Percentiles rank a stretch among this genome's conserved stretches.
Conservation (phyloP, 2,797 vertebrate genomes). For the Synanceia verrucosa region DNA sequence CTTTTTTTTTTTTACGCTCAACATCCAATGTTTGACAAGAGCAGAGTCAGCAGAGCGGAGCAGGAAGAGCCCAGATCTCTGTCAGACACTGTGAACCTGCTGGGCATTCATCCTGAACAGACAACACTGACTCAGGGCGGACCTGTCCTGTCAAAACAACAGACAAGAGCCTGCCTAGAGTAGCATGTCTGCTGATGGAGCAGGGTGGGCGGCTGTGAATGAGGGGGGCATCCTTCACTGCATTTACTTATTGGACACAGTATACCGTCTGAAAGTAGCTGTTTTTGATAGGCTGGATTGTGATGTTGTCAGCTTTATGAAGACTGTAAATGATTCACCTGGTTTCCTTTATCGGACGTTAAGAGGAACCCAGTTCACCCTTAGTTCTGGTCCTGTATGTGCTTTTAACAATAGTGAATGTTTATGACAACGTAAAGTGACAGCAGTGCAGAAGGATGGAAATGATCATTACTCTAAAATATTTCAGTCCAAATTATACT, state of each 20-base stretch:
- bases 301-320: not conserved
- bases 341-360: not conserved
- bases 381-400: too few relatives aligned
- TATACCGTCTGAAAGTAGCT: not conserved
- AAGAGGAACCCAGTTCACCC: not conserved
- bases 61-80: not conserved
- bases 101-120: conserved; percentile 46
- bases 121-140: conserved; percentile 26
- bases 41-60: conserved; percentile 21
- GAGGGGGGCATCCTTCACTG: not conserved
- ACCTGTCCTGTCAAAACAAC: conserved; percentile 54
- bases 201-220: not conserved
- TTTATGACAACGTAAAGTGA: not conserved
- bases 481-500: not conserved
- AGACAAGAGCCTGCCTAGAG: conserved; percentile 3
- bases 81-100: conserved; percentile 38
- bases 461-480: not conserved
- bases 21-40: not conserved
- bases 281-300: not conserved
- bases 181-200: conserved; percentile 19
- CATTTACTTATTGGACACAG: not conserved
- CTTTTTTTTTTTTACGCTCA: not conserved
- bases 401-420: not conserved
- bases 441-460: not conserved
- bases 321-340: not conserved